phyloP scores from a whole-genome alignment of 2,888 invertebrate genomes.

The Caenorhabditis auriculariae region DNA sequence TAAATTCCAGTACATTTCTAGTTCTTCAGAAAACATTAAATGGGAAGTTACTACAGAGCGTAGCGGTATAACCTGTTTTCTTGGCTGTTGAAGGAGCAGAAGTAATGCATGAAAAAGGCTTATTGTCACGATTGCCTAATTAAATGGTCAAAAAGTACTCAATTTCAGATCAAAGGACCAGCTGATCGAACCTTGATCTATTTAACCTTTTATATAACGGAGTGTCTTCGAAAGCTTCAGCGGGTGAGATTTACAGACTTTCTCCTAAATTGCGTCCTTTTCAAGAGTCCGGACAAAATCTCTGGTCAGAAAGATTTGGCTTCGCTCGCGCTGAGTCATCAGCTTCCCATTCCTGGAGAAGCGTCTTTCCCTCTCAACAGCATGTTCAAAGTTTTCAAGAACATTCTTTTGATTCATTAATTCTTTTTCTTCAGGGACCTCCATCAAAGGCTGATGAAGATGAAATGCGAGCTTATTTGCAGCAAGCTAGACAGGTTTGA shows the following conservation, averaged over 20 bases:
- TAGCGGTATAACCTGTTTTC: too few relatives aligned
- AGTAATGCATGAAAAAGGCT: too few relatives aligned
- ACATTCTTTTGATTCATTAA: background rate
- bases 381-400: conserved; percentile 74
- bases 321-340: conserved; percentile 78
- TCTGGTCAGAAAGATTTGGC: conserved; percentile 92
- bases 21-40: too few relatives aligned
- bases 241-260: conserved; percentile 67
- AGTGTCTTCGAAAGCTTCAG: conserved; percentile 90
- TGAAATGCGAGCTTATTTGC: conserved; percentile 85
- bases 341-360: conserved; percentile 95
- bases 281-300: conserved; percentile 77
- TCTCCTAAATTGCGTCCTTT: background rate
- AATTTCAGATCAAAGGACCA: conserved; percentile 75
- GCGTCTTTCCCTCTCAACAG: conserved; percentile 89
- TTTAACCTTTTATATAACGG: conserved; percentile 92
- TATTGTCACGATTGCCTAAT: too few relatives aligned
- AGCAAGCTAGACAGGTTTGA: conserved; percentile 89
- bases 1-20: too few relatives aligned
- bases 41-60: too few relatives aligned
- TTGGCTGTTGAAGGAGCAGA: too few relatives aligned
- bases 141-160: background rate
- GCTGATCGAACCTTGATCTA: conserved; percentile 95
- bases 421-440: conserved; percentile 20
- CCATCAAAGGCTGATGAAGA: conserved; percentile 70